A percentile compares a stretch with the other conserved stretches of the same genome.
Evolutionary conservation across 2,888 invertebrate genomes (phyloP).

Genomic region (Antheraea assamensis): DNA sequence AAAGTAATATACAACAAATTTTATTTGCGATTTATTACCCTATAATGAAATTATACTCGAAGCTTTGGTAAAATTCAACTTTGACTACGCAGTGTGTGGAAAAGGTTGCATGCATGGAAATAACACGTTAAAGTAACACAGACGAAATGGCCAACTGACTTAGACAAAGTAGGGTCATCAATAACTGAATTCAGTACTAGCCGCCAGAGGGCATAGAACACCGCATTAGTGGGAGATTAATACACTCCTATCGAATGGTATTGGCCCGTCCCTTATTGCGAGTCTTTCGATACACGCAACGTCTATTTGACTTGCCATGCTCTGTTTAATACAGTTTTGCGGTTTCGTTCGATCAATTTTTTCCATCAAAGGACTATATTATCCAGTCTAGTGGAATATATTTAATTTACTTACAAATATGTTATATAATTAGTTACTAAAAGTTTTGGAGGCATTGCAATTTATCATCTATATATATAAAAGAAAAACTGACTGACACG

Average conservation of each 20-base stretch:
- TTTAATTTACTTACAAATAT: not conserved
- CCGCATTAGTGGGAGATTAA: conserved; percentile 76
- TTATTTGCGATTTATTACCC: conserved; percentile 29
- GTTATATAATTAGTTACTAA: not conserved
- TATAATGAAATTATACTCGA: conserved; percentile 51
- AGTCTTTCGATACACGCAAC: conserved; percentile 69
- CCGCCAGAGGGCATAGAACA: conserved; percentile 59
- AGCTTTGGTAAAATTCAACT: conserved; percentile 56
- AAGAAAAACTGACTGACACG: too few species aligned
- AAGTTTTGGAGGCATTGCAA: not conserved
- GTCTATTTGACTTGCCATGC: conserved; percentile 61
- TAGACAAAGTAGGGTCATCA: conserved; percentile 73
- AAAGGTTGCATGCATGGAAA: conserved; percentile 55
- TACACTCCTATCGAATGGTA: conserved; percentile 57
- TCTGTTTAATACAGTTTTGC: conserved; percentile 44
- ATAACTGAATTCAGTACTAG: conserved; percentile 54
- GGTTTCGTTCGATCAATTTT: conserved; percentile 41
- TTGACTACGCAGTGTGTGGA: conserved; percentile 44
- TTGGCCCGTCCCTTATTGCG: conserved; percentile 55
- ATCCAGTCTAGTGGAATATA: conserved; percentile 9
- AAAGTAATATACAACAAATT: not conserved
- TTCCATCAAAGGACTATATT: conserved; percentile 41
- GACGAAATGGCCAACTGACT: conserved; percentile 62
- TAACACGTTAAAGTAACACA: conserved; percentile 61
- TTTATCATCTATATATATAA: too few species aligned